Base-by-base conservation (phyloP, 2,888 invertebrate species). In the Trissolcus brochymenae region DNA sequence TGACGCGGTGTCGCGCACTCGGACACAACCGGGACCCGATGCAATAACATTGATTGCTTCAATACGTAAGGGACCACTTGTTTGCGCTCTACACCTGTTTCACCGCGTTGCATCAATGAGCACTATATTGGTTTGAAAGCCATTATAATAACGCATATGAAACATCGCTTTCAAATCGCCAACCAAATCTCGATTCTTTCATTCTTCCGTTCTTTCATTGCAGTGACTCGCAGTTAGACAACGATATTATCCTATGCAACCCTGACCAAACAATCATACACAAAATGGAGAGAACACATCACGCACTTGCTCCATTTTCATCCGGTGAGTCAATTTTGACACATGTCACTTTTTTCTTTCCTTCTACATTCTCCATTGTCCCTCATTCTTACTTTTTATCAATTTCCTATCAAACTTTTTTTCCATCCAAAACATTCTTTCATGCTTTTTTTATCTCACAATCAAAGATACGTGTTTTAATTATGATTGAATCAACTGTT, bases 251-350 rank as follows among this genome's bases (percentile, higher is more conserved):
- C 25, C 3, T 14, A 40, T 14, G 25, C 29, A 19, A 62, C 17
- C 59, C 41, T 49, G 62, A 41, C 67, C 13, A 54, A 40, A 60
- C 64, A 41, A 68, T 70, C 62, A 59, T 17, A 51, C 68, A 70
- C 68, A 70, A 75, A 64, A 75, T 68, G 75, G 68, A 75, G 68
- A 75, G 68, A 43, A 68, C 64, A 50, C 75, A 70, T 41, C 64
- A 75, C 13, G 49, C 68, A 64, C 59, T 75, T 60, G 75, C 75
- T 55, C 75, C 75, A 54, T 75, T 70, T 64, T 70, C 75, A 57
- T 75, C 75, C 41, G 75, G 75, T 75, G 55, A 75, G 74, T 75
- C 40, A 13, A 11, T 11, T 43, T 51, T 61, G 40, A 51, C 40
- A 35, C 49, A 29, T 57, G 41, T 57, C 41, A 43, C 6, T 43